These are phyloP conservation scores for Alouatta palliata DNA, from an alignment of 2,113 vertebrate species.

Conservation along the genomic window DNA sequence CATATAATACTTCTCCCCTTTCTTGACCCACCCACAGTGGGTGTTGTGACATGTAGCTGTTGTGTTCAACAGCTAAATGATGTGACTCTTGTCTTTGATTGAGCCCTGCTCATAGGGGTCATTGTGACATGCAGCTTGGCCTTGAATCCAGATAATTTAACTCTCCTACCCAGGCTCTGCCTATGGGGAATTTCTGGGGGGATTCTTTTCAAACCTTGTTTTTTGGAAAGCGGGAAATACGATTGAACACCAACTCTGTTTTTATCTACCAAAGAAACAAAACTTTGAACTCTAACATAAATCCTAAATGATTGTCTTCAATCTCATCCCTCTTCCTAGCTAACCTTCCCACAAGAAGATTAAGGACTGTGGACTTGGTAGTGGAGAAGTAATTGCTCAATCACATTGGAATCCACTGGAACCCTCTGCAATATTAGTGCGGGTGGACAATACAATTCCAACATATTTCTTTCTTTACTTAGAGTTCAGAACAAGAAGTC, in stretches of 20 bases:
- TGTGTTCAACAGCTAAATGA: no score
- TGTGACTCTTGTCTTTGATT: no score
- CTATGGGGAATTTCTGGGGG: no score
- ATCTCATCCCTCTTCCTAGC: slow-evolving; percentile 4
- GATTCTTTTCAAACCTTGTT: slow-evolving; percentile 26
- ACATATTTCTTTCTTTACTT: neutral
- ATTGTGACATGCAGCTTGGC: no score
- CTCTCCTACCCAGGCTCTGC: no score
- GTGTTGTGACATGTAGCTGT: no score
- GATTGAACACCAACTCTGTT: neutral
- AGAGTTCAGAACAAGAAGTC: neutral
- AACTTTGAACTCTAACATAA: slow-evolving; percentile 19
- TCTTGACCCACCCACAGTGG: no score
- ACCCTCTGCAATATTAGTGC: neutral
- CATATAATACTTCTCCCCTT: no score
- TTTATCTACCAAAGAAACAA: neutral
- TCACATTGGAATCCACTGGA: slow-evolving; percentile 23
- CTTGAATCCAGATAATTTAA: no score
- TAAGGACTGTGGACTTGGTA: slow-evolving; percentile 38
- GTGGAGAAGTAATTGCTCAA: slow-evolving; percentile 61
- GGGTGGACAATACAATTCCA: neutral
- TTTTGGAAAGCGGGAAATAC: neutral
- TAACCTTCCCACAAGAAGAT: neutral
- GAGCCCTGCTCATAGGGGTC: no score
- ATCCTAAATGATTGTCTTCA: neutral